These are phyloP conservation scores for Cariama cristata DNA, from an alignment of 2,113 vertebrate species.

Conservation along the genomic window DNA sequence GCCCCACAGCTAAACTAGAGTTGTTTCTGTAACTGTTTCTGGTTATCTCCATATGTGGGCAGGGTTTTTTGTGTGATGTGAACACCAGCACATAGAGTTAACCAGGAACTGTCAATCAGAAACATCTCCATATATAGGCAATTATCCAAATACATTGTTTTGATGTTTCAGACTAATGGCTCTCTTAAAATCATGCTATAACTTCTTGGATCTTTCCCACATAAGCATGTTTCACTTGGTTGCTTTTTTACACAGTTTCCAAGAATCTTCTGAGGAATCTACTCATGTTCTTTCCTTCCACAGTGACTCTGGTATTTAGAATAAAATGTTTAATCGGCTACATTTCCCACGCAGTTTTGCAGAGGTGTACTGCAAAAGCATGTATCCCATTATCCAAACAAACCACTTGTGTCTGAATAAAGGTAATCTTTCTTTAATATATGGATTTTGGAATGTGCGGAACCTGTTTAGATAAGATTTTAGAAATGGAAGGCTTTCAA, in stretches of 20 bases:
- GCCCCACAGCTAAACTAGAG: not conserved
- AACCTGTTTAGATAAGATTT: not conserved
- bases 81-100: not conserved
- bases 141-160: not conserved
- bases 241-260: not conserved
- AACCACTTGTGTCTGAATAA: not conserved
- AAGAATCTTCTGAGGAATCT: slow-evolving; percentile 6
- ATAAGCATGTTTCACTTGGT: not conserved
- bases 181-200: not conserved
- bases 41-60: not conserved
- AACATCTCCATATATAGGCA: not conserved
- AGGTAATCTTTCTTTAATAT: not conserved
- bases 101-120: not conserved
- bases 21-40: not conserved
- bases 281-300: not conserved
- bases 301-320: not conserved
- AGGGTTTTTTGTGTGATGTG: not conserved
- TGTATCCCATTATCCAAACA: not conserved
- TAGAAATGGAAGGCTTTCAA: not conserved
- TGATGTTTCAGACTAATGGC: not conserved
- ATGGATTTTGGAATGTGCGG: not conserved
- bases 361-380: not conserved
- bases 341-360: not conserved
- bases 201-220: not conserved
- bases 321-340: not conserved